Evolutionary conservation across 2,888 invertebrate genomes (phyloP), one percentile per base, ranked within the genome.

Genomic region (Pheosia tremula): DNA sequence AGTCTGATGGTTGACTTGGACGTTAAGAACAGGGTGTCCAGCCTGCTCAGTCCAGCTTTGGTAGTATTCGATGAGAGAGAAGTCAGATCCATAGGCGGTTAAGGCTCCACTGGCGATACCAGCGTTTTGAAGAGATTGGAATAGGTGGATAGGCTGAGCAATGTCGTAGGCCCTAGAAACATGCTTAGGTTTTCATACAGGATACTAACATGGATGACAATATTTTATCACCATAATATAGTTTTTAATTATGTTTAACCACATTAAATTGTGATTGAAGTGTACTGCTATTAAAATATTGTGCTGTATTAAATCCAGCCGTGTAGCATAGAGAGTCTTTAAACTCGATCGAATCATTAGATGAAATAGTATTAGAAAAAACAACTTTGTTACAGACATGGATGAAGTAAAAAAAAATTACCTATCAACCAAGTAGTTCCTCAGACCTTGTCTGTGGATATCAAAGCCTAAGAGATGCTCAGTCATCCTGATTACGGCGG

Each of bases 401-500:
- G 8, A 24, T 1, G 24, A 24, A 24, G 24, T 24, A 41, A 47
- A 47, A n/a, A n/a, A 5, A 47, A n/a, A 47, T 47, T 84, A 96
- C 96, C 87, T 86, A 8, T 76, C 66, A 5, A 65, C 60, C 4
- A 96, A 87, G 75, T 96, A 96, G 45, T 86, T 79, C 36, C 87
- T 86, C 53, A 97, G 81, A 1, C 96, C 95, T 45, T 76, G 71
- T 73, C 88, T 83, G 78, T 96, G 96, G 0, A 93, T 84, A 0
- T 83, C 79, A 0, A 81, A 80, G 3, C 95, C 95, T 53, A 96
- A 87, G 1, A 95, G 84, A 79, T 96, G 95, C 71, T 95, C 95
- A 58, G 96, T 89, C 97, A 96, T 96, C 68, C 96, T 94, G 60
- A 97, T 94, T 24, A 96, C 79, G 3, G 93, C 80, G n/a, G 93